Conservation (phyloP, 2,113 vertebrate species). For the Daphoenositta chrysoptera region DNA sequence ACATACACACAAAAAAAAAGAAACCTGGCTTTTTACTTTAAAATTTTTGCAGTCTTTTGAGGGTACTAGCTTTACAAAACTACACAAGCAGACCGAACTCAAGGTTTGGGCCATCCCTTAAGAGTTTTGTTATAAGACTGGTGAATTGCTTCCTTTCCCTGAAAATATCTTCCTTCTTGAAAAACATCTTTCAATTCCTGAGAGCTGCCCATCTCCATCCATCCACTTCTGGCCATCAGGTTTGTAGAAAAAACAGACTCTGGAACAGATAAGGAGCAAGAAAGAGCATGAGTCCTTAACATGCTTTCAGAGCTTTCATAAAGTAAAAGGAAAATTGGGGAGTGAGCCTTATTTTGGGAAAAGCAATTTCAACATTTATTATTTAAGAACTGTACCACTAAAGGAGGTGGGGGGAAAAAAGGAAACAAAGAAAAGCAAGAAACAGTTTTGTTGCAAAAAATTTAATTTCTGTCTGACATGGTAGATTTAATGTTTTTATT, state of each 20-base stretch:
- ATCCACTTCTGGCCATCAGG: not conserved
- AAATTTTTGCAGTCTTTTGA: not conserved
- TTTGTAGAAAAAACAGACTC: not conserved
- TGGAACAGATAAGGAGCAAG: not conserved
- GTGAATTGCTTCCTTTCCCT: not conserved
- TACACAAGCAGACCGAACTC: not conserved
- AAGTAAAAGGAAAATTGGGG: not conserved
- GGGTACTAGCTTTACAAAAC: not conserved
- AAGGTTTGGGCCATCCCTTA: not conserved
- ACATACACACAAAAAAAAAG: not conserved
- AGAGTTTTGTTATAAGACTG: not conserved
- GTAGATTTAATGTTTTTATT: not conserved
- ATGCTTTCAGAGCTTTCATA: not conserved
- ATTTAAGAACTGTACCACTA: not conserved
- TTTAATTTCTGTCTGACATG: not conserved
- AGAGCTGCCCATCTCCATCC: not conserved
- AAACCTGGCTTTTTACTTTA: not conserved
- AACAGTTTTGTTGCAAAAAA: not conserved
- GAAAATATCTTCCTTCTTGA: not conserved
- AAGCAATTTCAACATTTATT: not conserved
- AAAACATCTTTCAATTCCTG: not conserved
- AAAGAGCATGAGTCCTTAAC: not conserved
- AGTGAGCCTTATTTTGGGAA: not conserved
- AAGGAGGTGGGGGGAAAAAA: accelerated
- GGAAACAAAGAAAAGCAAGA: not conserved